Evolutionary conservation across 2,888 invertebrate species (phyloP).

Genomic region (Chloromyia formosa): DNA sequence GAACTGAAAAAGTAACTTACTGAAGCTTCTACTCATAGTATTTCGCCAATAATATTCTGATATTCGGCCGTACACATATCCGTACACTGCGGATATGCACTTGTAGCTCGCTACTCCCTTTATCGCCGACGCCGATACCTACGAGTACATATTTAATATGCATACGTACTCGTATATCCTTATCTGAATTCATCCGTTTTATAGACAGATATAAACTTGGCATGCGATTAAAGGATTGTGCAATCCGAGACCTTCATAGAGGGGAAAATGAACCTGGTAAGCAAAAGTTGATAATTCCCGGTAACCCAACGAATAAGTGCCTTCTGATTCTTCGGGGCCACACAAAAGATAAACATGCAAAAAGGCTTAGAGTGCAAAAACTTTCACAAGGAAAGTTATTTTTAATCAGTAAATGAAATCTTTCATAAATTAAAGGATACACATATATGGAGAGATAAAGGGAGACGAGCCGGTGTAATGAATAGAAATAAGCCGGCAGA

Average conservation of each 20-base stretch:
- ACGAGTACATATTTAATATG: no score
- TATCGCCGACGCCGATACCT: not conserved
- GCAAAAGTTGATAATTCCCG: not conserved
- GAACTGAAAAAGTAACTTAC: not conserved
- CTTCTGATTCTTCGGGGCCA: not conserved
- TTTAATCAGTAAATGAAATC: slow-evolving; percentile 10
- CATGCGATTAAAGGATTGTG: not conserved
- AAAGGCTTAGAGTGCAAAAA: not conserved
- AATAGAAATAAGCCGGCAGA: not conserved
- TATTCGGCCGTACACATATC: no score
- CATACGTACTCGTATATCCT: no score
- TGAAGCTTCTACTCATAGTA: not conserved
- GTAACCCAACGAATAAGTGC: not conserved
- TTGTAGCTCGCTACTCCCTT: not conserved
- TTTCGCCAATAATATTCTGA: not conserved
- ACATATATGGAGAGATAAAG: not conserved
- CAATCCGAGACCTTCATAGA: not conserved
- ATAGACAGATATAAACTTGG: not conserved
- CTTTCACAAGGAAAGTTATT: not conserved
- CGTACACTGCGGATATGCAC: not conserved
- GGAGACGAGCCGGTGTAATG: not conserved
- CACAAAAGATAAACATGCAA: not conserved
- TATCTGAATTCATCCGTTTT: no score
- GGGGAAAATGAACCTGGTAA: not conserved
- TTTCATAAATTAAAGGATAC: not conserved